These are phyloP conservation scores for Dunckerocampus dactyliophorus DNA, from an alignment of 2,113 vertebrate species.

Conservation along the genomic window DNA sequence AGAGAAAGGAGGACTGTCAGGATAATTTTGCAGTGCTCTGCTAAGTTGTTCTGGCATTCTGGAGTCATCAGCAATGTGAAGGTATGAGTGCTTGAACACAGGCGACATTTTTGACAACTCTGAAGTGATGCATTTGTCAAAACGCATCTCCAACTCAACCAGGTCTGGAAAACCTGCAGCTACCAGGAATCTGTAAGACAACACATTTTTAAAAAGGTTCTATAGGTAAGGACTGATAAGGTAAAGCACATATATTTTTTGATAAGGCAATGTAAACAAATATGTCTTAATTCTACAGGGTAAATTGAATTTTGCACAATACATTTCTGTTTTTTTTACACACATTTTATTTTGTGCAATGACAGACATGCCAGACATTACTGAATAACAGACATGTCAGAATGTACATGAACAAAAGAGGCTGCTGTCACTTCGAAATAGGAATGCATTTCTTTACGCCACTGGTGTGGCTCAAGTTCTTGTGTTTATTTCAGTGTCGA, in stretches of 20 bases:
- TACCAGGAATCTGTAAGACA: conserved; percentile 6
- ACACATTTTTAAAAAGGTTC: not conserved
- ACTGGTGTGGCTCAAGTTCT: no score
- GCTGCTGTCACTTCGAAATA: not conserved
- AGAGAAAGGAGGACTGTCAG: conserved; percentile 33
- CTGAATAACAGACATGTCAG: not conserved
- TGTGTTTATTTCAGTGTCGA: no score
- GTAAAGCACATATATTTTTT: not conserved
- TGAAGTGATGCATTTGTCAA: conserved; percentile 45
- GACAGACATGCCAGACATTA: not conserved
- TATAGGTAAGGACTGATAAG: no score
- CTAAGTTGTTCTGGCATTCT: conserved; percentile 28
- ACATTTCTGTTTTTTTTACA: no score
- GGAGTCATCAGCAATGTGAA: conserved; percentile 42
- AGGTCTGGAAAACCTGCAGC: conserved; percentile 22
- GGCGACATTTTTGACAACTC: conserved; percentile 48
- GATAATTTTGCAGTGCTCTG: conserved; percentile 31
- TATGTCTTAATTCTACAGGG: no score
- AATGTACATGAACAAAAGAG: not conserved
- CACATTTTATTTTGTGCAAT: not conserved
- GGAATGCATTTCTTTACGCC: no score
- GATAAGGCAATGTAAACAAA: not conserved
- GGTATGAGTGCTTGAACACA: conserved; percentile 43
- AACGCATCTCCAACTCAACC: conserved; percentile 16
- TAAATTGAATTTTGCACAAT: no score